Conservation (phyloP, 30 jellyfish, hydroid and myxozoan genomes). For the Pelagia noctiluca region DNA sequence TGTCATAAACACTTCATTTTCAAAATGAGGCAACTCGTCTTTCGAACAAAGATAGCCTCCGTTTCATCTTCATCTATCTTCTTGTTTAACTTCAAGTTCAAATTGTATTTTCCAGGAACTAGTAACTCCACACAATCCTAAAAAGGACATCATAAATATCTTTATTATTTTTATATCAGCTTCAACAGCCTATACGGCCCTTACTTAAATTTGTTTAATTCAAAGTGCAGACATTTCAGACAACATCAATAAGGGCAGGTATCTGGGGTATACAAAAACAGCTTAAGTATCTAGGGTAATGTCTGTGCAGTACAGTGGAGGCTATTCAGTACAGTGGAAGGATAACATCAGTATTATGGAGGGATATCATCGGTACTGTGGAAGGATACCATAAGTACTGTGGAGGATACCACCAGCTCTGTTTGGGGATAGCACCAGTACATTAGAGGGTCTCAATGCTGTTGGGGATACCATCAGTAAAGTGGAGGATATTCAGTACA, state of each 20-base stretch:
- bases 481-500: too few relatives aligned
- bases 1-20: background rate
- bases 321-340: too few relatives aligned
- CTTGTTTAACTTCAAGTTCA: background rate
- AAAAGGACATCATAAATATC: background rate
- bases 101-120: background rate
- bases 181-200: constrained; percentile 23
- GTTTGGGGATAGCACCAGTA: too few relatives aligned
- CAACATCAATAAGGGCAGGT: background rate
- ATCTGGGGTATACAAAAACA: background rate
- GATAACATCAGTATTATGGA: too few relatives aligned
- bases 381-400: too few relatives aligned
- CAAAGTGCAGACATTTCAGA: background rate
- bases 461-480: too few relatives aligned
- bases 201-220: background rate
- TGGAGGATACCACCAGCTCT: too few relatives aligned
- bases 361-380: too few relatives aligned
- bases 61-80: background rate
- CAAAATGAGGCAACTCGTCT: background rate
- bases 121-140: background rate
- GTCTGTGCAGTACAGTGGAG: too few relatives aligned
- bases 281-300: too few relatives aligned
- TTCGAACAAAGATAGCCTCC: background rate
- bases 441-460: too few relatives aligned
- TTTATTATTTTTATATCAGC: constrained; percentile 1